A percentile compares a stretch with the other conserved stretches of the same genome.
phyloP scores from a whole-genome alignment of 2,888 invertebrate genomes.

The Eubasilissa splendida region DNA sequence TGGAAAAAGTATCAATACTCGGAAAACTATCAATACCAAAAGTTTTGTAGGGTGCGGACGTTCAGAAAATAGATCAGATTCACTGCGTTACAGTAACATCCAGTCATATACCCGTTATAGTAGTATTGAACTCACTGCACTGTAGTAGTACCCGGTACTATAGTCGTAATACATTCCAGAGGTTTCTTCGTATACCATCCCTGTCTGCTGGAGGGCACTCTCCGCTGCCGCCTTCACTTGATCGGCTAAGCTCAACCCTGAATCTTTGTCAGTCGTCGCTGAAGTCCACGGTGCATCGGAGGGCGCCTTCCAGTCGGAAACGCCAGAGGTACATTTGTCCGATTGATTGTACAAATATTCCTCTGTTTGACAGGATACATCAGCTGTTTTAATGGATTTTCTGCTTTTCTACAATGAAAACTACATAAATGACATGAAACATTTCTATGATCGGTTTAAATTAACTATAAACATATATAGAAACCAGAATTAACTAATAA shows the following conservation, averaged over 20 bases:
- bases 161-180: constrained; percentile 92
- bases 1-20: too few relatives aligned
- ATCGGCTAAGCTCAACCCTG: constrained; percentile 74
- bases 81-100: too few relatives aligned
- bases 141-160: constrained; percentile 91
- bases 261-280: constrained; percentile 51
- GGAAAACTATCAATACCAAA: too few relatives aligned
- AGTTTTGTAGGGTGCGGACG: too few relatives aligned
- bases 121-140: constrained; percentile 77
- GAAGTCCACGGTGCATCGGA: constrained; percentile 28
- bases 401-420: constrained; percentile 16
- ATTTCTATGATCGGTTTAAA: not conserved
- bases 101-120: not conserved
- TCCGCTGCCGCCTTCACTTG: constrained; percentile 86
- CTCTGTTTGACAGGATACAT: constrained; percentile 54
- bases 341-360: constrained; percentile 58
- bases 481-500: not conserved
- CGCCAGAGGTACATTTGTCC: constrained; percentile 57
- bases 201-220: constrained; percentile 80
- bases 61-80: too few relatives aligned
- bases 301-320: constrained; percentile 17
- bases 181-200: constrained; percentile 89
- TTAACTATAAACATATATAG: not conserved
- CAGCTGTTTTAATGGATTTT: constrained; percentile 17
- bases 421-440: not conserved